Base-by-base conservation (phyloP, 64 coral and sea anemone species). In the Montipora cactus region DNA sequence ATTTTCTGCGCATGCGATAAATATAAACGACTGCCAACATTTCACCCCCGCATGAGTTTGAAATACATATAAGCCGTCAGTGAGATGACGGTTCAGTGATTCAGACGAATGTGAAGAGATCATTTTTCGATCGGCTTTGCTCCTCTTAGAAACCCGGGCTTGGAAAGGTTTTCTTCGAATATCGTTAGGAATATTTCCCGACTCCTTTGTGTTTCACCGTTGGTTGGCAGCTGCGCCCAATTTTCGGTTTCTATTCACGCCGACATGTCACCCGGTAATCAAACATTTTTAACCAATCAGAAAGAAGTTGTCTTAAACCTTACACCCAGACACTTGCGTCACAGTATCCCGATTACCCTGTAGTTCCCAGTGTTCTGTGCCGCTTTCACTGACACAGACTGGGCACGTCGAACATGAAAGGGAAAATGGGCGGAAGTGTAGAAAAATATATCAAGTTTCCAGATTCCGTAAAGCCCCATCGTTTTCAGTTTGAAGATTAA, bases 1-100 rank as follows among this genome's bases (percentile, higher is more conserved):
- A 47, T 86, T 44, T 86, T 44, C 62, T 86, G 82, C 82, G 82
- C 82, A 86, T 86, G 82, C 82, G 82, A 72, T n/a, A 47, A 86
- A 86, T 71, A 70, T 86, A 47, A 47, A 8, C 67, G 71, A 70
- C 53, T 71, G 3, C 37, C 37, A 37, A 37, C 37, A 37, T 37
- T 37, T 49, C 64, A 22, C 64, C 18, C 47, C 18, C 45, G 44
- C 66, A 13, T 21, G 45, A n/a, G 46, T 47, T 13, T 5, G 57
- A 69, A 49, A 86, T 44, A 52, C 37, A 37, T 37, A 0, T 37
- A 37, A 13, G 59, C 44, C 18, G 64, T 44, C 47, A 18, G 46
- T 49, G 76, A 7, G 9, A 0, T 13, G 15, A 16, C 22, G 49
- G n/a, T 66, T 1, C 44, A 70, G 18, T n/a, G 44, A 21, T 11